phyloP scores from a whole-genome alignment of 1,140 invertebrate species.

The Heliothis subflexa region DNA sequence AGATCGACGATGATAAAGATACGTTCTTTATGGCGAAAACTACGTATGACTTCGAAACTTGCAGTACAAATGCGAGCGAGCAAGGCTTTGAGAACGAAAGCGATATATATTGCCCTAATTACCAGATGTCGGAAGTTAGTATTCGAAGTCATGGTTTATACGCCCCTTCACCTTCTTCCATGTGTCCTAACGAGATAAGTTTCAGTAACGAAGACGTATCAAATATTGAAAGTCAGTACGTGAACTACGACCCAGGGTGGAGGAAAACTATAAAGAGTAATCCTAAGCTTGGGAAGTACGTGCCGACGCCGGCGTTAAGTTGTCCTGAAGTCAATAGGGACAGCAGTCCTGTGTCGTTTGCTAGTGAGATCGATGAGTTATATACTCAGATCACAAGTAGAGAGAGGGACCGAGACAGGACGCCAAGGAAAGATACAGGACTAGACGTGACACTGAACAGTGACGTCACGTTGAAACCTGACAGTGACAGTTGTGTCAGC shows the following conservation, averaged over 20 bases:
- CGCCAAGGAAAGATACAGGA: constrained; percentile 63
- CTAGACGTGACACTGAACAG: constrained; percentile 76
- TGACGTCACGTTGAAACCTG: constrained; percentile 79
- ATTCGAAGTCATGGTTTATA: constrained; percentile 88
- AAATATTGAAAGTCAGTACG: constrained; percentile 82
- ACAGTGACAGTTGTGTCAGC: constrained; percentile 84
- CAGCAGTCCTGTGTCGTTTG: constrained; percentile 81
- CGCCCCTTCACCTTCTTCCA: constrained; percentile 86
- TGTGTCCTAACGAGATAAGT: constrained; percentile 85
- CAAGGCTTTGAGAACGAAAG: constrained; percentile 86
- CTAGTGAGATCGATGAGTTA: constrained; percentile 87
- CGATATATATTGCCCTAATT: constrained; percentile 87
- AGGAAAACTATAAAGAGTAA: constrained; percentile 81
- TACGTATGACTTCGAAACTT: constrained; percentile 85
- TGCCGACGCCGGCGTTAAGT: constrained; percentile 79
- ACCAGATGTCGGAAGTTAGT: constrained; percentile 88
- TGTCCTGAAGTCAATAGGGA: constrained; percentile 81
- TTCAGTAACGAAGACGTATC: constrained; percentile 84
- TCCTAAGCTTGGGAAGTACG: constrained; percentile 79
- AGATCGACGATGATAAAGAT: constrained; percentile 77
- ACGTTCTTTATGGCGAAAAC: constrained; percentile 80
- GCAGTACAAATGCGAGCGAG: constrained; percentile 83
- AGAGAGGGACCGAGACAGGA: constrained; percentile 76
- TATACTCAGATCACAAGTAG: constrained; percentile 87
- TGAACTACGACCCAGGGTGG: constrained; percentile 83